phyloP scores from a whole-genome alignment of 2,797 vertebrate species.

The Potorous gilbertii region DNA sequence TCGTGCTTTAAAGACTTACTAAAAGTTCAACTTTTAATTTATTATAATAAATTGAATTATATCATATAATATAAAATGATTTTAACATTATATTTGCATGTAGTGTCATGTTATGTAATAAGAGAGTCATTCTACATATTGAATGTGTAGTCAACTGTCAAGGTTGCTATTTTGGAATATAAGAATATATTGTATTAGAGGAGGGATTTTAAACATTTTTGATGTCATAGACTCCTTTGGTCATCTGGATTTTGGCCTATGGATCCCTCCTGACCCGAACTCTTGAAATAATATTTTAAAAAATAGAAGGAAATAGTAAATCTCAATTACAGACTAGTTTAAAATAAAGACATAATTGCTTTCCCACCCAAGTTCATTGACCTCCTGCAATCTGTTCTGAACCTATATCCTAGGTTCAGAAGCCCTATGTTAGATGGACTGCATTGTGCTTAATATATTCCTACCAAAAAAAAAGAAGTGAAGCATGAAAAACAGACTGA shows the following conservation, averaged over 20 bases:
- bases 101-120: neutral
- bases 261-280: neutral
- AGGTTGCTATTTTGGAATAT: neutral
- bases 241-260: neutral
- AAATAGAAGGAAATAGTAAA: neutral
- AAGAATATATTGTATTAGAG: neutral
- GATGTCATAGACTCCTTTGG: neutral
- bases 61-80: neutral
- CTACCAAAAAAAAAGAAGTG: neutral
- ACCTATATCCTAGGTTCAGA: neutral
- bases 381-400: neutral
- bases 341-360: neutral
- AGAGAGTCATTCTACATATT: neutral
- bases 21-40: conserved; percentile 24
- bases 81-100: conserved; percentile 17
- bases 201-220: neutral
- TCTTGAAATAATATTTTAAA: neutral
- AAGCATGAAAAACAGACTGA: neutral
- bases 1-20: conserved; percentile 25
- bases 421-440: neutral
- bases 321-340: neutral
- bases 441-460: neutral
- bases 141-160: neutral
- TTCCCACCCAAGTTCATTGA: neutral
- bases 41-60: conserved; percentile 24